Base-by-base conservation (phyloP, 2,797 vertebrate species). In the Spondyliosoma cantharus region DNA sequence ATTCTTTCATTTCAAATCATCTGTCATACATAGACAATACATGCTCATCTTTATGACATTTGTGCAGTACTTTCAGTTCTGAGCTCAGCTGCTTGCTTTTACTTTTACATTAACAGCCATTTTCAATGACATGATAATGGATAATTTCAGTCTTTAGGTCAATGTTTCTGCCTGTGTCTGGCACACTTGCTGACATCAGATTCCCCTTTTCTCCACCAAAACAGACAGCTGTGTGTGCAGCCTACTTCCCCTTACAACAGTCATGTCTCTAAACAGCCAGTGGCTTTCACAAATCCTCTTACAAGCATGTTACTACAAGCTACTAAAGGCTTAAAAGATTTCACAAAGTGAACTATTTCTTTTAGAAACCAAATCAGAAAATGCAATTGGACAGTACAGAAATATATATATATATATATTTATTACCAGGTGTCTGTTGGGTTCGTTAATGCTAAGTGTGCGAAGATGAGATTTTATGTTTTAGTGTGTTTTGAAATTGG, bases 191-290 rank as follows among this genome's bases (percentile, higher is more conserved):
- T 56, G 17, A 70, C 54, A 56, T 71, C 64, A 86, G 52, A 82
- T 80, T 90, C 74, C 78, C 78, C 63, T 66, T 89, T 86, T 49
- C 37, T 68, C 42, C 68, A 66, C 22, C 11, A 78, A 74, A 78
- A 73, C 71, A 78, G 17, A 77, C 58, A 74, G 58, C 74, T 82
- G 49, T 66, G 67, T 72, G 66, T 70, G 48, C 25, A 29, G 49
- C 8, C 52, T 45, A 66, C 73, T 89, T 85, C 81, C 81, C 56
- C 60, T 71, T 78, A 9, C 22, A 70, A 80, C 56, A 65, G 32
- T 17, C 42, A 29, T 48, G n/a, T 77, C 22, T 82, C 56, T 48
- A 58, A 78, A 63, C 13, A 50, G 52, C 27, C 42, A n/a, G n/a
- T 17, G 16, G 0, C 15, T 80, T 82, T 81, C 67, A 49, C 48